phyloP scores from a whole-genome alignment of 2,888 invertebrate genomes.

The Troilus luridus region DNA sequence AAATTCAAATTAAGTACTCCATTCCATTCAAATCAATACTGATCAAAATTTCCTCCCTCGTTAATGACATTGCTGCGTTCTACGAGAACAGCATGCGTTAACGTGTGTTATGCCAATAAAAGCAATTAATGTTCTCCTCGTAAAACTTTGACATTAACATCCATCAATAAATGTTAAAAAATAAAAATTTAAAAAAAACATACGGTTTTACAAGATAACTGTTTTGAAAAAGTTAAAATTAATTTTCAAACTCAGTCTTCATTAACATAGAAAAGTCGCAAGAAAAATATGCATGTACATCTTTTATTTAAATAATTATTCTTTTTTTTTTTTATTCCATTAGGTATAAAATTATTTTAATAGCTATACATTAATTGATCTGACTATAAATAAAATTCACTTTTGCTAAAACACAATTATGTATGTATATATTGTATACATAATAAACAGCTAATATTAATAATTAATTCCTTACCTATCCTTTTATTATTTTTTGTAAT shows the following conservation, averaged over 20 bases:
- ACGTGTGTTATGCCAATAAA: not conserved
- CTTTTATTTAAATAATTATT: not conserved
- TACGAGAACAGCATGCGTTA: not conserved
- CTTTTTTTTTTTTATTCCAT: not conserved
- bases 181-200: not conserved
- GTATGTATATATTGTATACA: slow-evolving; percentile 1
- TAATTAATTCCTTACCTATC: not conserved
- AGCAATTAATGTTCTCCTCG: not conserved
- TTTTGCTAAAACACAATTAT: not conserved
- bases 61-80: not conserved
- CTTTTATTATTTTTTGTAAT: not conserved
- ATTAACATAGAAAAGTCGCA: slow-evolving; percentile 5
- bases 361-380: not conserved
- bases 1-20: slow-evolving; percentile 48
- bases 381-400: not conserved
- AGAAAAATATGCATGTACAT: slow-evolving; percentile 24
- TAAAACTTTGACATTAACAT: not conserved
- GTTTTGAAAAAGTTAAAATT: not conserved
- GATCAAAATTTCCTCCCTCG: not conserved
- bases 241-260: slow-evolving; percentile 45
- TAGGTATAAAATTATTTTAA: not conserved
- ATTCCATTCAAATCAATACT: slow-evolving; percentile 12
- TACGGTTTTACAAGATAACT: not conserved
- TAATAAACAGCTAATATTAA: not conserved
- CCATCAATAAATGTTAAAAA: not conserved